Percentiles rank a stretch among this genome's conserved stretches.
Conservation (phyloP, 2,797 vertebrate genomes). For the Hypotaenidia okinawae region DNA sequence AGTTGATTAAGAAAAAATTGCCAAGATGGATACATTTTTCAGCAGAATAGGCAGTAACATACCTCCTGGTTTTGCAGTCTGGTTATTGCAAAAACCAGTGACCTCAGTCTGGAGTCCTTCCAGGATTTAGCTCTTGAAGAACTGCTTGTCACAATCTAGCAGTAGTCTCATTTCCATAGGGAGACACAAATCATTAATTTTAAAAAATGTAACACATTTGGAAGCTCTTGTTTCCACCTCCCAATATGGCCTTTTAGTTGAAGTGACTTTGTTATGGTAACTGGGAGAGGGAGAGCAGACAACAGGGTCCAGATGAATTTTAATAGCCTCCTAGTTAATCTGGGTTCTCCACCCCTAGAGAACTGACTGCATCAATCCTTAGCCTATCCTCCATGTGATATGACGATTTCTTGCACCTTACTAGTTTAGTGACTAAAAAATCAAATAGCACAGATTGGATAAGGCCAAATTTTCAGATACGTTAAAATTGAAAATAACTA, state of each 20-base stretch:
- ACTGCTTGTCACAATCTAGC: slow-evolving; percentile 52
- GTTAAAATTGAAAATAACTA: background rate
- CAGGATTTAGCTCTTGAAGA: slow-evolving; percentile 58
- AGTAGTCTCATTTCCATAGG: slow-evolving; percentile 39
- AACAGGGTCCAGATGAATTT: slow-evolving; percentile 12
- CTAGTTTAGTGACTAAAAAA: background rate
- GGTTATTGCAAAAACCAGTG: slow-evolving; percentile 9
- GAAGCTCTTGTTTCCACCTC: slow-evolving; percentile 43
- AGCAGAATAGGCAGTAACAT: background rate
- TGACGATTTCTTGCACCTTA: background rate
- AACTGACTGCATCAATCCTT: background rate
- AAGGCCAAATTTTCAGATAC: background rate
- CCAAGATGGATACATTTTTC: background rate
- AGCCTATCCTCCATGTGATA: background rate
- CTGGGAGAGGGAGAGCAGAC: background rate
- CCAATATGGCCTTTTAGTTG: slow-evolving; percentile 46
- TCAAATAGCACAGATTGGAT: background rate
- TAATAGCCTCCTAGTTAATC: slow-evolving; percentile 13
- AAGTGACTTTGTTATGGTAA: slow-evolving; percentile 32
- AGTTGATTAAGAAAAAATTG: slow-evolving; percentile 23
- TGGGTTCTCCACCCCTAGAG: background rate
- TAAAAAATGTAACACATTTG: slow-evolving; percentile 56
- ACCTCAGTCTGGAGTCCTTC: slow-evolving; percentile 61
- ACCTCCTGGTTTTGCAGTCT: slow-evolving; percentile 9
- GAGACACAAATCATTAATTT: slow-evolving; percentile 65